Evolutionary conservation across 2,797 vertebrate species (phyloP), one percentile per base, ranked within the genome.

Genomic region (Ciconia nigra): DNA sequence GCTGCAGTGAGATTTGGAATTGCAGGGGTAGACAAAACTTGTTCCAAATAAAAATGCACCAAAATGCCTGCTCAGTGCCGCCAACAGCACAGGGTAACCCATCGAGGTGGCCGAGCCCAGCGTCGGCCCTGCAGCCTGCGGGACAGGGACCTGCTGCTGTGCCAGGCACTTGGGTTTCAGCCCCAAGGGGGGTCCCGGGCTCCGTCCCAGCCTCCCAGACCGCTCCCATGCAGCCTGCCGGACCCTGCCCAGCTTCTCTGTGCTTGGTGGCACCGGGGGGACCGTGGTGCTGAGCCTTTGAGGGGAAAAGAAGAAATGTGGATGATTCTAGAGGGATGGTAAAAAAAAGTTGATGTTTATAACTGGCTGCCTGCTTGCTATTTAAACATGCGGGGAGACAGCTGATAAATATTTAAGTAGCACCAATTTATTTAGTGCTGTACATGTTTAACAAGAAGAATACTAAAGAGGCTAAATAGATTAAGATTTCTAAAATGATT

Each of bases 351-450:
- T 74, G 61, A 46, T 92, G 72, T 86, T 85, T 93, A 78, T 65
- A 82, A 85, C 76, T 62, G 61, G 33, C 69, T 90, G 93, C 57
- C 61, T 88, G 69, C 73, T 91, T 96, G 72, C 65, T 89, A 4
- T 93, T 96, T 93, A 94, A 94, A 74, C 81, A 91, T 54, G n/a
- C 84, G 91, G 70, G 35, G 84, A 96, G 82, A 96, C 41, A 49
- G 55, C 92, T 92, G 92, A 96, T 97, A 96, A 97, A 97, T 97
- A 97, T 96, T 97, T 96, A 88, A 96, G 72, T 37, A 86, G 69
- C 69, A 91, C 66, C 92, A 83, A 95, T 95, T 96, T 92, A 96
- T 96, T 93, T 96, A 95, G 84, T 79, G 59, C 79, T 90, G 91
- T 93, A 92, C 89, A 73, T 93, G 95, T 93, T 97, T 96, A 96